Conservation (phyloP, 2,888 invertebrate species). For the Unio delphinus region DNA sequence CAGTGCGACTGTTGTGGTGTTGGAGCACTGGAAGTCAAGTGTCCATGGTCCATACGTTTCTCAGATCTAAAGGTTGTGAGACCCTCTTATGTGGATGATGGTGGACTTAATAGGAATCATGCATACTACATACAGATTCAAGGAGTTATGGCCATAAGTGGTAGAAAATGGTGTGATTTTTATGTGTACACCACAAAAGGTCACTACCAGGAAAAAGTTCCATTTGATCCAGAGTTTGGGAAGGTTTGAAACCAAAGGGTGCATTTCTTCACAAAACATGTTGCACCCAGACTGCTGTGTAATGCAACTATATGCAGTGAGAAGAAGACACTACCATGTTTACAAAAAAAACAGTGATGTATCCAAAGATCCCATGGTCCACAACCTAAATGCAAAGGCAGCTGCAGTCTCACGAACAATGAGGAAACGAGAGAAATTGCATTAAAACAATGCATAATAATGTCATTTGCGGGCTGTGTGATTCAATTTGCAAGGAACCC, state of each 20-base stretch:
- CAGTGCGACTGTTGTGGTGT: slow-evolving; percentile 8
- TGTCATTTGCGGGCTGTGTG: background rate
- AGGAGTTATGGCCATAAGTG: slow-evolving; percentile 15
- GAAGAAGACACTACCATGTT: no score
- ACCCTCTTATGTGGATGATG: no score
- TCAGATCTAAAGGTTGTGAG: no score
- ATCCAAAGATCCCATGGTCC: no score
- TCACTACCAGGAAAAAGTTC: background rate
- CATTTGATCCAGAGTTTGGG: slow-evolving; percentile 5
- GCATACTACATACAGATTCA: slow-evolving; percentile 9
- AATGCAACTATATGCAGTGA: background rate
- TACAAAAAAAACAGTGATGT: no score
- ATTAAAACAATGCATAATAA: no score
- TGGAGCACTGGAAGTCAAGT: slow-evolving; percentile 10
- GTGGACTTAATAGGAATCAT: no score
- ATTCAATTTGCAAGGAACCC: background rate
- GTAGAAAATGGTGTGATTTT: slow-evolving; percentile 15
- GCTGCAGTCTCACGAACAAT: no score
- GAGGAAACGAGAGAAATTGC: no score
- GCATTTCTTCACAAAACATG: slow-evolving; percentile 3
- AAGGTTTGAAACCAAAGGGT: background rate
- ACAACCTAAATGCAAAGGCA: no score
- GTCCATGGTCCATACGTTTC: background rate
- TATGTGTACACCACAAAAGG: slow-evolving; percentile 8
- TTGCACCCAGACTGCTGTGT: background rate